Percentiles rank a stretch among this genome's conserved stretches.
Evolutionary conservation across 2,888 invertebrate species (phyloP).

Genomic region (Drosophila anceps): DNA sequence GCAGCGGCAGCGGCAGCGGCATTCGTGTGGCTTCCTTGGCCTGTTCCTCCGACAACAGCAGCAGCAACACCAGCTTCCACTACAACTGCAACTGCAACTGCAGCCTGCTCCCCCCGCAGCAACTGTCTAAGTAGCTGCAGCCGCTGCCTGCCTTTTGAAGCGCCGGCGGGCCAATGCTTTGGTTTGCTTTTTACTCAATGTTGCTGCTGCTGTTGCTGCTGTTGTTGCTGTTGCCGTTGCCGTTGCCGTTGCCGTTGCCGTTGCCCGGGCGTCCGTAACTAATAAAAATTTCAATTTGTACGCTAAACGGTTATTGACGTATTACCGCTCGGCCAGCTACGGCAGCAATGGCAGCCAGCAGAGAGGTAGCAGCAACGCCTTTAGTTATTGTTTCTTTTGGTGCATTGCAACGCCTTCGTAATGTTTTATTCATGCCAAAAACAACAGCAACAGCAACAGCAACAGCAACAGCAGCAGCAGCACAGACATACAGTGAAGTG

Average conservation of each 20-base stretch:
- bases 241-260: conserved; percentile 33
- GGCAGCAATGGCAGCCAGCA: conserved; percentile 37
- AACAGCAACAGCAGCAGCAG: conserved; percentile 15
- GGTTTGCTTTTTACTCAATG: conserved; percentile 52
- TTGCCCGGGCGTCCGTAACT: conserved; percentile 71
- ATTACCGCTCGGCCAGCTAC: conserved; percentile 74
- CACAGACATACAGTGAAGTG: conserved; percentile 1
- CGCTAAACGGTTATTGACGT: conserved; percentile 82
- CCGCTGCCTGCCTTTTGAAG: conserved; percentile 43
- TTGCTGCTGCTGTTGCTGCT: conserved; percentile 17
- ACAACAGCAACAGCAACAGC: conserved; percentile 20
- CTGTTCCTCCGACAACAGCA: conserved; percentile 27
- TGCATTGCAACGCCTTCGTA: conserved; percentile 75
- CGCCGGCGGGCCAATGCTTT: conserved; percentile 70
- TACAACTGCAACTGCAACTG: conserved; percentile 30
- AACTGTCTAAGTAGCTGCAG: conserved; percentile 48
- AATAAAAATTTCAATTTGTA: conserved; percentile 83
- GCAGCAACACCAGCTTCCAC: conserved; percentile 10
- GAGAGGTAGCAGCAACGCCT: conserved; percentile 77
- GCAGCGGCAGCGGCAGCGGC: conserved; percentile 33
- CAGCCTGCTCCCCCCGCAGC: conserved; percentile 27
- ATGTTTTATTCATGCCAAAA: conserved; percentile 74
- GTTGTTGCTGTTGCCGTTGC: conserved; percentile 28
- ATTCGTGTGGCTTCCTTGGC: conserved; percentile 78
- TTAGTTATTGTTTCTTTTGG: conserved; percentile 77